A percentile compares a stretch with the other conserved stretches of the same genome.
phyloP scores from a whole-genome alignment of 2,888 invertebrate genomes.

The Anorthoa munda region DNA sequence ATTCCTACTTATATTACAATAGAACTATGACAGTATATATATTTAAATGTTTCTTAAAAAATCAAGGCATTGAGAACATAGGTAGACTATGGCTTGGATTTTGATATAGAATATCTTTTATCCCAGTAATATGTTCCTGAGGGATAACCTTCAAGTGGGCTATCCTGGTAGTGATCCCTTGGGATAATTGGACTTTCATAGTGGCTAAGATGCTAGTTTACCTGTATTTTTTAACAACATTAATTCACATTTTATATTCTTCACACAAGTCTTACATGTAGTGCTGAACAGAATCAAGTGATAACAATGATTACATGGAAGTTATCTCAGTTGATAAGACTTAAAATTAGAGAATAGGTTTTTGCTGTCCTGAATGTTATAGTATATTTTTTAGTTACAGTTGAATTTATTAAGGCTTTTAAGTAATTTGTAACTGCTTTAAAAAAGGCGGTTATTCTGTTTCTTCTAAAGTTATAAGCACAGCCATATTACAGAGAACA shows the following conservation, averaged over 20 bases:
- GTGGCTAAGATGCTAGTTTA: background rate
- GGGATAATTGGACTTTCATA: background rate
- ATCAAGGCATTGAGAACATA: background rate
- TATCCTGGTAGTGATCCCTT: background rate
- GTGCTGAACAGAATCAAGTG: conserved; percentile 52
- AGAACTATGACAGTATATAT: no score
- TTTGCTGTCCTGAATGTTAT: background rate
- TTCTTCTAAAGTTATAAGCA: no score
- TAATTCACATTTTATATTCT: conserved; percentile 9
- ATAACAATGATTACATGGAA: conserved; percentile 69
- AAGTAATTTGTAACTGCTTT: no score
- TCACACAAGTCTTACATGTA: conserved; percentile 14
- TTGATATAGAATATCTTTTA: background rate
- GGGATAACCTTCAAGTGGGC: background rate
- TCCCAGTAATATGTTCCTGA: background rate
- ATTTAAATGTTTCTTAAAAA: background rate
- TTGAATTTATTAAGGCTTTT: no score
- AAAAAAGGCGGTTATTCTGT: no score
- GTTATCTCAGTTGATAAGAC: conserved; percentile 62
- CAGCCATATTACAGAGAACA: no score
- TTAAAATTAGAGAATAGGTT: conserved; percentile 14
- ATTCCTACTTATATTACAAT: no score
- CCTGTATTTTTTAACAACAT: background rate
- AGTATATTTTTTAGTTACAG: background rate
- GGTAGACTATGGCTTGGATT: background rate